Percentiles rank a stretch among this genome's conserved stretches.
phyloP scores from a whole-genome alignment of 2,888 invertebrate species.

The Amphipoea lucens region DNA sequence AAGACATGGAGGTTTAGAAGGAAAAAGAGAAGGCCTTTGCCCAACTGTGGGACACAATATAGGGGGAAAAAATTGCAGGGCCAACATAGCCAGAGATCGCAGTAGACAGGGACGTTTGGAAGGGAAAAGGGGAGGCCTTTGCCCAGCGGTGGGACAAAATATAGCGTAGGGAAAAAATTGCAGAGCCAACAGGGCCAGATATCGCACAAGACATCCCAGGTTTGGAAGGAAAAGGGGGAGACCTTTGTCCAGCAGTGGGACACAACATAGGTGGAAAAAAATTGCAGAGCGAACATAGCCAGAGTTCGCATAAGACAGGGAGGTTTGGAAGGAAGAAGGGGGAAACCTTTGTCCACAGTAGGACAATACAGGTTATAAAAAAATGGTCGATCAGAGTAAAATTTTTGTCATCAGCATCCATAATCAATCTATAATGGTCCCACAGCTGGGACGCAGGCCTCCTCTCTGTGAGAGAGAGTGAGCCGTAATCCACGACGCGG shows the following conservation, averaged over 20 bases:
- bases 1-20: not conserved
- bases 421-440: too few relatives aligned
- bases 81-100: too few relatives aligned
- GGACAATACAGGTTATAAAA: not conserved
- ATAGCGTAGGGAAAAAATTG: not conserved
- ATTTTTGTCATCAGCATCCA: not conserved
- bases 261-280: too few relatives aligned
- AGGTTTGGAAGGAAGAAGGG: not conserved
- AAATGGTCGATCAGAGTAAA: not conserved
- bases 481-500: too few relatives aligned
- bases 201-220: not conserved
- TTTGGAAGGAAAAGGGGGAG: not conserved
- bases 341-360: not conserved
- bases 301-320: too few relatives aligned
- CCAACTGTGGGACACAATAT: too few relatives aligned
- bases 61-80: too few relatives aligned
- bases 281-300: too few relatives aligned
- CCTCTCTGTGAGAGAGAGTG: too few relatives aligned
- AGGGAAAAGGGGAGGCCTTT: not conserved
- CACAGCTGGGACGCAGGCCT: too few relatives aligned
- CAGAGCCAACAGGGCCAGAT: not conserved
- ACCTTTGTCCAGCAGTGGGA: not conserved
- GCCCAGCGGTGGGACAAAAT: not conserved
- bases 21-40: not conserved
- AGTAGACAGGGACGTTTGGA: too few relatives aligned